Percentiles rank a stretch among this genome's conserved stretches.
These are phyloP conservation scores for Tachina grossa DNA, from an alignment of 2,888 invertebrate genomes.

Conservation along the genomic window DNA sequence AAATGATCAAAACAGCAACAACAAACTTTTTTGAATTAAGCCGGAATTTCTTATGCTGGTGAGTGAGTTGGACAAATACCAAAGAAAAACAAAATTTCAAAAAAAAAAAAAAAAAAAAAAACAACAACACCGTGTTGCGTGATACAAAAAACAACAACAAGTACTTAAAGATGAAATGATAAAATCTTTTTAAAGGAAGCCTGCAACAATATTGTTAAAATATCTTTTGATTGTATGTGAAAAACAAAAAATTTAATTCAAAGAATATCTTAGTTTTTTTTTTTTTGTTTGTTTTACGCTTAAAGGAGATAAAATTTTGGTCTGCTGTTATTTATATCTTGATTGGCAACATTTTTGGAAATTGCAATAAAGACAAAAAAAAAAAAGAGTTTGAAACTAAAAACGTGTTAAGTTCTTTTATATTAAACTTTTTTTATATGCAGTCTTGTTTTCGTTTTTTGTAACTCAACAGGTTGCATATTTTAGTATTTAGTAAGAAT, in stretches of 20 bases:
- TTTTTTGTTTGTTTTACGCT: background rate
- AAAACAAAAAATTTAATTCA: background rate
- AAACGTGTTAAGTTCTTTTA: background rate
- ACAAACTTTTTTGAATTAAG: conserved; percentile 53
- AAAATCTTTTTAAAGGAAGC: conserved; percentile 56
- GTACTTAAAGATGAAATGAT: conserved; percentile 62
- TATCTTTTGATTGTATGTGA: conserved; percentile 34
- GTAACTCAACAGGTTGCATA: background rate
- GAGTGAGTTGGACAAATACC: conserved; percentile 28
- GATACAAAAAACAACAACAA: conserved; percentile 43
- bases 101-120: background rate
- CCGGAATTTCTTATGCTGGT: conserved; percentile 43
- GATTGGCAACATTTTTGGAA: conserved; percentile 17
- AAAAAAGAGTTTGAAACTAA: background rate
- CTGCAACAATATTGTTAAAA: conserved; percentile 40
- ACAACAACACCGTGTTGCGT: conserved; percentile 15
- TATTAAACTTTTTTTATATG: background rate
- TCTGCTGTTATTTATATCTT: background rate
- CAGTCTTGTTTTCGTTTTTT: background rate
- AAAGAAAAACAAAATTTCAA: background rate
- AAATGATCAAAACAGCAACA: conserved; percentile 53
- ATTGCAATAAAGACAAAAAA: background rate
- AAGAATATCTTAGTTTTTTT: background rate
- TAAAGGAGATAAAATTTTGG: conserved; percentile 24
- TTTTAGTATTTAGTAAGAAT: conserved; percentile 7